Evolutionary conservation across 2,113 vertebrate genomes (phyloP).

Genomic region (Scalopus aquaticus): DNA sequence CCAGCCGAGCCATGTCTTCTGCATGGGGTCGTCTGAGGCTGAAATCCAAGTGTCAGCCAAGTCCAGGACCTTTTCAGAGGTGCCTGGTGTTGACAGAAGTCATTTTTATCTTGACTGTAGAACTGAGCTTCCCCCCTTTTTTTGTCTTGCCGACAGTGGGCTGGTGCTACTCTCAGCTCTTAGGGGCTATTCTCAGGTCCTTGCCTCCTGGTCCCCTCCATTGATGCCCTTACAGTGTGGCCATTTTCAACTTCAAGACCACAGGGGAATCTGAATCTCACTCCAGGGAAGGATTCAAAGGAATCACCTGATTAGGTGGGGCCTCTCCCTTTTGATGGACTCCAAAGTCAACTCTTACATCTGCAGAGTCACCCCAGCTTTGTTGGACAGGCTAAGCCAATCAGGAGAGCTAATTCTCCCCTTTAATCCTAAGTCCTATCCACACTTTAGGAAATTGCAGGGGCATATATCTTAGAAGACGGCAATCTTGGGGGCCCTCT

Average conservation of each 20-base stretch:
- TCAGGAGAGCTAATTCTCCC: background rate
- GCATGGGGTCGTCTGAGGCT: background rate
- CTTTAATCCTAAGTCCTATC: background rate
- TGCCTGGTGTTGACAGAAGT: background rate
- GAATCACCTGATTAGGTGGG: background rate
- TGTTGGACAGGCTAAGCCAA: background rate
- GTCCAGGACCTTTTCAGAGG: background rate
- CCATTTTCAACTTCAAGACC: background rate
- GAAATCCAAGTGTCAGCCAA: background rate
- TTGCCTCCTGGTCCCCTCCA: background rate
- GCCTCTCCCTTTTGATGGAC: background rate
- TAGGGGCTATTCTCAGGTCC: background rate
- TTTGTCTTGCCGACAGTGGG: background rate
- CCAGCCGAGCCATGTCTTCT: background rate
- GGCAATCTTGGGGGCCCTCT: no score
- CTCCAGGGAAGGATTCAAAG: background rate
- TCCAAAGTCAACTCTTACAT: background rate
- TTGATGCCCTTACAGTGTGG: background rate
- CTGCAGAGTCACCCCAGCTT: background rate
- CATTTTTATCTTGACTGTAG: background rate
- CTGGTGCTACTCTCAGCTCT: background rate
- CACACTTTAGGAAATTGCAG: background rate
- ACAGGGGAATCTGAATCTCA: background rate
- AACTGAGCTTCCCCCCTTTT: background rate
- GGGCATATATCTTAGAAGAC: fast-evolving